Evolutionary conservation across 2,888 invertebrate species (phyloP), one percentile per base, ranked within the genome.

Genomic region (Panzeria rudis): DNA sequence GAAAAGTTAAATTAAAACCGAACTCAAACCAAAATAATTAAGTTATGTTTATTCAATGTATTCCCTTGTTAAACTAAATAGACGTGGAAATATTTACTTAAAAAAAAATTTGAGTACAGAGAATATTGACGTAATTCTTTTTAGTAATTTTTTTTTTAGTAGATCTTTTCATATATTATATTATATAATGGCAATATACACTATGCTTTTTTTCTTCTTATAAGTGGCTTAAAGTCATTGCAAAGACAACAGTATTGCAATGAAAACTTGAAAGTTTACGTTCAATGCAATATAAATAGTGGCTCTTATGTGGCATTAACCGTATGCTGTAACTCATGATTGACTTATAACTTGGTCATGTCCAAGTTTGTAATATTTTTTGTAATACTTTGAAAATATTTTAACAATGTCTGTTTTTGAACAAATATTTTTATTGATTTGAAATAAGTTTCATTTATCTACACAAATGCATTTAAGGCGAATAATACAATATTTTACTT

Each of bases 271-370:
- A 50, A 50, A 50, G 50, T 50, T 50, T 20, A 50, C 50, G 50
- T 50, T 50, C 50, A 50, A 50, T 50, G 50, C 50, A 50, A 50
- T 3, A 15, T n/a, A 20, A 9, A 50, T 41, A 15, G 5, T 4
- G 20, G 6, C n/a, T n/a, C 8, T 50, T 50, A 9, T 50, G 8
- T 50, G 50, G 50, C 50, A 50, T 50, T 50, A 50, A 50, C 20
- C 50, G 20, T 9, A 50, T 50, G 50, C 50, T 50, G 50, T 15
- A 72, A 61, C 59, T 44, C 62, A 52, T 38, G 69, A 76, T 76
- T 64, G 64, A 56, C 50, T 71, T 76, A 59, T 64, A 72, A 72
- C 50, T 47, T 75, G 69, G 62, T 62, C 72, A 75, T 50, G 71
- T 72, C n/a, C 50, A 50, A 15, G 50, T 50, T 50, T 17, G 50